A percentile compares a stretch with the other conserved stretches of the same genome.
These are phyloP conservation scores for Corynorhinus townsendii DNA, from an alignment of 2,113 vertebrate genomes.

Conservation along the genomic window DNA sequence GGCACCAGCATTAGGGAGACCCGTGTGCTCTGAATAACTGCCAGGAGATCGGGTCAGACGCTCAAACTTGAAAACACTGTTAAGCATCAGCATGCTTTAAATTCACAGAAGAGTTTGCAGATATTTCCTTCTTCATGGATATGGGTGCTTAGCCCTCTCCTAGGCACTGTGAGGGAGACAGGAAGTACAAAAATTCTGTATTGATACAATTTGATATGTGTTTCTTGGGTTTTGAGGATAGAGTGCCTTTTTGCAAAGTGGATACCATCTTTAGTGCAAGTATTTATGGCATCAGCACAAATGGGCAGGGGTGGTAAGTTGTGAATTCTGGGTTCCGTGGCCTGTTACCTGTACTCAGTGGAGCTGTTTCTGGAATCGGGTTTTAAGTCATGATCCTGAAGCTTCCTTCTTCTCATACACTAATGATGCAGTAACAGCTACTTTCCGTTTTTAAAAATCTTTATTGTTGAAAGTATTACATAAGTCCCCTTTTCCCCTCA, in stretches of 20 bases:
- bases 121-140: background rate
- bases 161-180: background rate
- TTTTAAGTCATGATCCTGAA: background rate
- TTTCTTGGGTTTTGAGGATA: background rate
- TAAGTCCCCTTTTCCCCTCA: too few relatives aligned
- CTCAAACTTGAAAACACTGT: background rate
- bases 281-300: background rate
- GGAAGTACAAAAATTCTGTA: background rate
- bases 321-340: background rate
- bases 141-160: background rate
- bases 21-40: conserved; percentile 31
- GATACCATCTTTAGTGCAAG: background rate
- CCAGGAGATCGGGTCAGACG: background rate
- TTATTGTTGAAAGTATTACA: too few relatives aligned
- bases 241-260: background rate
- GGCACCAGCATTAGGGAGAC: background rate
- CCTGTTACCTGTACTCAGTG: background rate
- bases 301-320: background rate
- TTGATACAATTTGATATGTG: background rate
- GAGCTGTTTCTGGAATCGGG: background rate
- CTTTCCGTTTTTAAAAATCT: background rate
- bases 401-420: background rate
- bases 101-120: background rate
- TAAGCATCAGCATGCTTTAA: background rate
- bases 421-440: background rate